Evolutionary conservation across 92 coral and sea anemone genomes (phyloP), one percentile per base, ranked within the genome.

Genomic region (Paragorgia papillata): DNA sequence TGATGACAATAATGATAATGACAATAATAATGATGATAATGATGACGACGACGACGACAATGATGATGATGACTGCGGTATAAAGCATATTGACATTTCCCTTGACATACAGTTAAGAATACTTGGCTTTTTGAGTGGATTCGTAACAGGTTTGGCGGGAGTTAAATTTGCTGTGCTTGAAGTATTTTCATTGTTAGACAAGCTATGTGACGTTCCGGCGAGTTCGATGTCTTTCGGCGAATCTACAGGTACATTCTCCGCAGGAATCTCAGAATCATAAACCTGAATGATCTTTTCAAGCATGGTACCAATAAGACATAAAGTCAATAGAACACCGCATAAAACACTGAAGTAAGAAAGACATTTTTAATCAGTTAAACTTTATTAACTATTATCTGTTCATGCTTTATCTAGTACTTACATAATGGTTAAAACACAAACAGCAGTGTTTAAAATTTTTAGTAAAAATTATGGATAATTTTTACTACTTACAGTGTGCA

Each of bases 281-380:
- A 24, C 41, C 18, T 68, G 33, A 9, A 0, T 46, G 39, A 66
- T 24, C 20, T 61, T 22, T 17, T 85, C 89, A 34, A 85, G 0
- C 0, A 80, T 15, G 13, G 89, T 85, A 17, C 89, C 89, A 63
- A 68, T 37, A 9, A 85, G 66, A 48, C 85, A 74, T n/a, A 74
- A 40, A 18, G 74, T 21, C 44, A 74, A 66, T 8, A 85, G 55
- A 7, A 85, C 18, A 31, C 74, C 85, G 51, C 85, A 85, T 30
- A 85, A 20, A 44, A 66, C 50, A 22, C 89, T 84, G 49, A 17
- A 54, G n/a, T n/a, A n/a, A n/a, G n/a, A n/a, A n/a, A n/a, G n/a
- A n/a, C n/a, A n/a, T n/a, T n/a, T n/a, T n/a, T n/a, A n/a, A n/a
- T n/a, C n/a, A n/a, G n/a, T n/a, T n/a, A n/a, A n/a, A n/a, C n/a